A percentile compares a stretch with the other conserved stretches of the same genome.
Evolutionary conservation across 1,140 invertebrate species (phyloP).

Genomic region (Coboldia fuscipes): DNA sequence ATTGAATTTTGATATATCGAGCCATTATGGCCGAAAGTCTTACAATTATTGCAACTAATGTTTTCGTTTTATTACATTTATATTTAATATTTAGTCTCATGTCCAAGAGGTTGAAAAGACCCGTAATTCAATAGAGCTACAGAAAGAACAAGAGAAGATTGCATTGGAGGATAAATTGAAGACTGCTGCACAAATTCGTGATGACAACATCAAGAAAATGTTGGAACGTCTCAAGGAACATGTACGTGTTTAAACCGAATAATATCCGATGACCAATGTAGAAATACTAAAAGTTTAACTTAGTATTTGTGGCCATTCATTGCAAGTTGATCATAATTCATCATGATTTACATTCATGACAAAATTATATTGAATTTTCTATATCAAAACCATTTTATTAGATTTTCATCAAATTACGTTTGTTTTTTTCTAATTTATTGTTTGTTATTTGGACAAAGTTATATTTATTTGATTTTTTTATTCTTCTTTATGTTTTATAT

Average conservation of each 20-base stretch:
- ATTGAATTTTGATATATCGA: too few species aligned
- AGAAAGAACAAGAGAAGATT: conserved; percentile 59
- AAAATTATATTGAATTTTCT: too few species aligned
- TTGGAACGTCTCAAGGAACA: conserved; percentile 71
- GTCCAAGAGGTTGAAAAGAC: conserved; percentile 67
- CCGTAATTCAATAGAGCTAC: conserved; percentile 52
- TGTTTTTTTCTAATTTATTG: too few species aligned
- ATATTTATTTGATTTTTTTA: conserved; percentile 4
- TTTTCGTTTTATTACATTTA: too few species aligned
- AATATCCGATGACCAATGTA: conserved; percentile 4
- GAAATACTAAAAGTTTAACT: too few species aligned
- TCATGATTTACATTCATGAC: too few species aligned
- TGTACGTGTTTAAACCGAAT: conserved; percentile 33
- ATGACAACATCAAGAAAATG: conserved; percentile 74
- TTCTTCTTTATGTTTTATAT: conserved; percentile 4
- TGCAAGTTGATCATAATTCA: background rate
- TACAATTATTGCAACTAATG: too few species aligned
- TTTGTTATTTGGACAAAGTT: background rate
- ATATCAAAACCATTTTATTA: too few species aligned
- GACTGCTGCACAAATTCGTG: conserved; percentile 58
- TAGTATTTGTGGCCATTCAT: background rate
- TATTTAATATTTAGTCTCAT: conserved; percentile 32
- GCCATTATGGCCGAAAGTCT: too few species aligned
- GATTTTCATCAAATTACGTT: too few species aligned
- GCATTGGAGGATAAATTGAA: conserved; percentile 69